Evolutionary conservation across 2,113 vertebrate species (phyloP), one percentile per base, ranked within the genome.

Genomic region (Siniperca knerii): DNA sequence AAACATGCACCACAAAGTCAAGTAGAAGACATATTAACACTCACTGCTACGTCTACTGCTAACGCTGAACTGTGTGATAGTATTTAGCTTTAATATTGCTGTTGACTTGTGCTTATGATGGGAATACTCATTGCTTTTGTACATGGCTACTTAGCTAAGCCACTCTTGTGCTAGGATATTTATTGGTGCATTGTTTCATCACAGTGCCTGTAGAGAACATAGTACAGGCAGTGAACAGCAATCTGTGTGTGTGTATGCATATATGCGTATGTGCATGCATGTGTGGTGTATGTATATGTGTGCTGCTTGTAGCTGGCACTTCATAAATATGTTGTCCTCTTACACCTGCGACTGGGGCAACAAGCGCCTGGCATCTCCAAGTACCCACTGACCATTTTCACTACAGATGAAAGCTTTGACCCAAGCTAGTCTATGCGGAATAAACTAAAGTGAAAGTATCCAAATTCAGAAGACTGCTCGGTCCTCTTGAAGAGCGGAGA

Each of bases 1-100:
- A 88, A 92, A 92, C 94, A 93, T 92, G 90, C 90, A 93, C 29
- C 67, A 94, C 91, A 87, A 85, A 91, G 70, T 82, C 65, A 87
- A 87, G 57, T 54, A 79, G 46, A 84, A 83, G 64, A 92, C 87
- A 78, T 69, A 82, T 77, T 54, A 85, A 89, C 67, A 88, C 72
- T 69, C 57, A 89, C 66, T 79, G 82, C 84, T 89, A 89, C 85
- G 73, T 73, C 74, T 87, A 84, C 64, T 65, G 86, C 89, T 78
- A 75, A 82, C 70, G 46, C 61, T 73, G 16, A 79, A 40, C 60
- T 85, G 70, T 84, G 74, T 70, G 69, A 79, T 25, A 33, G 77
- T 81, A 69, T 87, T 82, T 79, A 78, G 58, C 85, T 82, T 66
- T 79, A 44, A 62, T 92, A 92, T 94, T 94, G 92, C 92, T 94